Percentiles rank a stretch among this genome's conserved stretches.
Conservation (phyloP, 2,113 vertebrate species). For the Puntigrus tetrazona region DNA sequence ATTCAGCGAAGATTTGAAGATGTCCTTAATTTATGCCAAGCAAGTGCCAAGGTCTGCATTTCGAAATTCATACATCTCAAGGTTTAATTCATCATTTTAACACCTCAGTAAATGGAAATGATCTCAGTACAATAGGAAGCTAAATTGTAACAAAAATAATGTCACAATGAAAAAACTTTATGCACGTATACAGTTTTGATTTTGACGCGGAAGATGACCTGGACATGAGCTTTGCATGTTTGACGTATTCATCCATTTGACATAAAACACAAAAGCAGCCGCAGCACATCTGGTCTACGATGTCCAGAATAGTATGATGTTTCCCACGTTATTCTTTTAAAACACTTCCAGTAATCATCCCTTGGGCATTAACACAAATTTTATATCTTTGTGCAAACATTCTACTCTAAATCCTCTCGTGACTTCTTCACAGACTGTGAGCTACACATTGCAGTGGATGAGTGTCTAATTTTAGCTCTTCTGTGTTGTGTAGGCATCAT, state of each 20-base stretch:
- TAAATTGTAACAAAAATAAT: neutral
- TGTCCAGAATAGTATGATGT: neutral
- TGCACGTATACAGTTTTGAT: neutral
- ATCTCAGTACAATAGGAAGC: neutral
- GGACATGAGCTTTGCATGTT: neutral
- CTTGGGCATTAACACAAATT: neutral
- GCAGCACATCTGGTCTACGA: neutral
- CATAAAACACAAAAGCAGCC: neutral
- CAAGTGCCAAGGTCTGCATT: neutral
- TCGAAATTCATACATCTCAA: neutral
- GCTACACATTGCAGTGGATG: neutral
- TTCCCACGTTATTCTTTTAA: neutral
- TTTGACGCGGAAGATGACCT: neutral
- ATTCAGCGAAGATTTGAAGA: conserved; percentile 16
- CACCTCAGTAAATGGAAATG: neutral
- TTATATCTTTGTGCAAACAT: conserved; percentile 12
- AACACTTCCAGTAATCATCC: neutral
- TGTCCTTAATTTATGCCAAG: neutral
- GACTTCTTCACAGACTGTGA: conserved; percentile 1
- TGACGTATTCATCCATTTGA: neutral
- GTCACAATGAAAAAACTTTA: neutral
- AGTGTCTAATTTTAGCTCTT: conserved; percentile 18
- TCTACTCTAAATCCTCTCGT: conserved; percentile 5
- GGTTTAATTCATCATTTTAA: conserved; percentile 30
- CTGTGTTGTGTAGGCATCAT: neutral